A percentile compares a stretch with the other conserved stretches of the same genome.
These are phyloP conservation scores for Troglohyphantes excavatus DNA, from an alignment of 2,888 invertebrate species.

Conservation along the genomic window DNA sequence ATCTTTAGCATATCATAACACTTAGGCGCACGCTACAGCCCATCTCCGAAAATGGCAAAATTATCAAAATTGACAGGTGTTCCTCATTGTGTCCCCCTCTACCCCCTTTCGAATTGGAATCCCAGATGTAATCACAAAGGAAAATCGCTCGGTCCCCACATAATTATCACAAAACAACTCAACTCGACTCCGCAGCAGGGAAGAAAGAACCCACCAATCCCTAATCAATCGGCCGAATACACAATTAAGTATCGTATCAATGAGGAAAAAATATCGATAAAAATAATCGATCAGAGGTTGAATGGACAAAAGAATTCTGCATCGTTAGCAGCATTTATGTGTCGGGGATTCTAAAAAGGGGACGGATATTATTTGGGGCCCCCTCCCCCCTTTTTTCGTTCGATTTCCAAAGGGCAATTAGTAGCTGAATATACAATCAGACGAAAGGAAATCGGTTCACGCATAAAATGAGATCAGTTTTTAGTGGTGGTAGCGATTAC, in stretches of 20 bases:
- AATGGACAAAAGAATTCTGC: constrained; percentile 28
- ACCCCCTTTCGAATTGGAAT: constrained; percentile 14
- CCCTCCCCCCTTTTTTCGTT: not conserved
- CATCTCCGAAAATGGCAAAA: not conserved
- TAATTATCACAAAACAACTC: constrained; percentile 47
- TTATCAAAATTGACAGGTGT: constrained; percentile 34
- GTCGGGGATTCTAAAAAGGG: constrained; percentile 17
- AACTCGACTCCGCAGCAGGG: constrained; percentile 20
- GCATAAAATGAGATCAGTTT: constrained; percentile 11
- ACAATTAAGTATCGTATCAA: constrained; percentile 46
- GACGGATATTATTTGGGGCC: not conserved
- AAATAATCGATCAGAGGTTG: constrained; percentile 14
- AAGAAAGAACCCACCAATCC: constrained; percentile 14
- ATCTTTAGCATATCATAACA: not conserved
- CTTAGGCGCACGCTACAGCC: not conserved
- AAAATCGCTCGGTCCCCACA: constrained; percentile 40
- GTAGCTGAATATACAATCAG: constrained; percentile 32
- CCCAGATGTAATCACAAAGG: constrained; percentile 49
- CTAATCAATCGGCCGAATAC: constrained; percentile 33
- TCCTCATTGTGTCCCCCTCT: constrained; percentile 21
- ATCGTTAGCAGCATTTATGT: constrained; percentile 47
- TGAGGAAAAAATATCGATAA: constrained; percentile 21
- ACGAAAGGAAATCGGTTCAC: not conserved
- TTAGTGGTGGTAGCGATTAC: constrained; percentile 8
- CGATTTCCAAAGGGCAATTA: constrained; percentile 35